A percentile compares a stretch with the other conserved stretches of the same genome.
phyloP scores from a whole-genome alignment of 2,797 vertebrate species.

The Ispidina lecontei region DNA sequence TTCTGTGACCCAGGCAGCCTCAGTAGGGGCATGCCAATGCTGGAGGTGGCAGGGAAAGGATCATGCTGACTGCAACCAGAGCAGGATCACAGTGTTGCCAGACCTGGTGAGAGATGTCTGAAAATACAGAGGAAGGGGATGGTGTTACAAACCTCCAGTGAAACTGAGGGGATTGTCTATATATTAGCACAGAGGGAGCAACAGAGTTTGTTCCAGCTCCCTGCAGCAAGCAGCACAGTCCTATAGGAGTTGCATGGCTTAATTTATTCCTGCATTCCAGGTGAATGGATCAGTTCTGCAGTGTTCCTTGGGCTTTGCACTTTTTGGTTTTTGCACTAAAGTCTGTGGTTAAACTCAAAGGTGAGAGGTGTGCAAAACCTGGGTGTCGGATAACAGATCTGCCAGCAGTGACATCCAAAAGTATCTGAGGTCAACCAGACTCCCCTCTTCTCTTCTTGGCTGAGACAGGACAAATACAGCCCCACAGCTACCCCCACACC shows the following conservation, averaged over 20 bases:
- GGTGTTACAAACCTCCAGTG: not conserved
- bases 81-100: not conserved
- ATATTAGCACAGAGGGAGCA: not conserved
- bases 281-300: not conserved
- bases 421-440: not conserved
- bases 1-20: not conserved
- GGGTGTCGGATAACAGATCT: not conserved
- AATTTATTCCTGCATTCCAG: not conserved
- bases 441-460: not conserved
- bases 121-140: not conserved
- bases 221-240: accelerated
- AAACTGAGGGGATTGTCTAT: not conserved
- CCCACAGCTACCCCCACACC: not conserved
- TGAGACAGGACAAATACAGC: not conserved
- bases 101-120: not conserved
- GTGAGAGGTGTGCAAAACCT: not conserved
- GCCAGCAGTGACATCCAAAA: accelerated
- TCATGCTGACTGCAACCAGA: not conserved
- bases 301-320: not conserved
- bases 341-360: not conserved
- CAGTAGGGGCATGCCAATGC: accelerated
- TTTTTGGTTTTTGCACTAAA: not conserved
- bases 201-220: not conserved
- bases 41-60: not conserved
- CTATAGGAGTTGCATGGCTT: not conserved